Evolutionary conservation across 2,797 vertebrate species (phyloP), one percentile per base, ranked within the genome.

Genomic region (Cuculus canorus): DNA sequence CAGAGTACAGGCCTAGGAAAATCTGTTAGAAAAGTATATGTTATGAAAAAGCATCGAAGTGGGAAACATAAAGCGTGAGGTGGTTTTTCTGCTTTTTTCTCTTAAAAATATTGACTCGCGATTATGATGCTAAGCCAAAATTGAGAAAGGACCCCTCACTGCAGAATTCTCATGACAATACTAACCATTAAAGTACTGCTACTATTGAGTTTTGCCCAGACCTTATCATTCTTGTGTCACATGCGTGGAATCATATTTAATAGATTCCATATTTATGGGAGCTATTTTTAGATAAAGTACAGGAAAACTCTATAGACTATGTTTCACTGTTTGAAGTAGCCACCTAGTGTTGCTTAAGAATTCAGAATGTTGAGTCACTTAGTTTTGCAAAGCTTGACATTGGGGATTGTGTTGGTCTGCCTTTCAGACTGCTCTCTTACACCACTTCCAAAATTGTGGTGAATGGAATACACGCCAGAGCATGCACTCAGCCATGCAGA

Each of bases 211-310:
- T 90, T 78, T 88, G 25, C 56, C 82, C 76, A 90, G 54, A 86
- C 32, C 33, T 93, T 91, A 84, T 85, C 33, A 6, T 82, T 92
- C 33, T 73, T 53, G 10, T 75, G 53, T 80, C 90, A 92, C 50
- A 68, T 65, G 41, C 41, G 82, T 90, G 76, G 35, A 64, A 87
- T 89, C 78, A 35, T 80, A 52, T 91, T 80, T 94, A 92, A 93
- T 88, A 64, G 45, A 66, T 57, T 60, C 35, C 19, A 2, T 92
- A 56, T 82, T 85, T 95, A 41, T 89, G 57, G 82, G n/a, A 82
- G 9, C 13, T 89, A 61, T 82, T 92, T 95, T 92, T 85, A 95
- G 48, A n/a, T 27, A 12, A 78, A 71, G 30, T 27, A 66, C 57
- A 92, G 37, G 41, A 86, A 87, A 89, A 85, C 28, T 70, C 21